Conservation (phyloP, 1,140 invertebrate genomes). For the Vollenhovia emeryi region DNA sequence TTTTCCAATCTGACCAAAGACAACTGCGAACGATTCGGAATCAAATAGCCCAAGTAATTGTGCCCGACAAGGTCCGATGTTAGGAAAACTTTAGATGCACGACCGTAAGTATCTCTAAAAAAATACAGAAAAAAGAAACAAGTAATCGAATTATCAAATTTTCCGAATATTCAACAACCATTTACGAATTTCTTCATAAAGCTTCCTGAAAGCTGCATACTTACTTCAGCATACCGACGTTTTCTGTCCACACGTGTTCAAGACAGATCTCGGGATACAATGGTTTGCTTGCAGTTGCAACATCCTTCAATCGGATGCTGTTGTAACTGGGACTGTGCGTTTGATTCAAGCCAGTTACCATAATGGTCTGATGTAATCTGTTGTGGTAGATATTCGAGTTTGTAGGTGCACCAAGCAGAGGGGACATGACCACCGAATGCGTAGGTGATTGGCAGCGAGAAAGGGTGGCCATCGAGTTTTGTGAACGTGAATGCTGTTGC, state of each 20-base stretch:
- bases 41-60: conserved; percentile 93
- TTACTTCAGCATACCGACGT: conserved; percentile 85
- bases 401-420: conserved; percentile 70
- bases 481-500: conserved; percentile 85
- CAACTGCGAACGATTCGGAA: conserved; percentile 89
- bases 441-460: conserved; percentile 84
- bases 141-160: background rate
- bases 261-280: conserved; percentile 94
- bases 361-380: conserved; percentile 80
- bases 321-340: conserved; percentile 75
- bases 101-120: conserved; percentile 83
- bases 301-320: conserved; percentile 77
- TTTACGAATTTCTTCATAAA: background rate
- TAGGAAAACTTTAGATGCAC: conserved; percentile 92
- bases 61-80: conserved; percentile 94
- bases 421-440: conserved; percentile 79
- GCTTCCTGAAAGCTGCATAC: conserved; percentile 55
- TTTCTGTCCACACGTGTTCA: conserved; percentile 95
- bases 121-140: conserved; percentile 54
- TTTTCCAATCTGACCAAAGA: conserved; percentile 92
- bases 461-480: conserved; percentile 88
- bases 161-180: background rate
- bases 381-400: conserved; percentile 75
- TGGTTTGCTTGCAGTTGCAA: conserved; percentile 87
- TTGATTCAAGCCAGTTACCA: conserved; percentile 76